Evolutionary conservation across 2,797 vertebrate genomes (phyloP).

Genomic region (Distichodus sexfasciatus): DNA sequence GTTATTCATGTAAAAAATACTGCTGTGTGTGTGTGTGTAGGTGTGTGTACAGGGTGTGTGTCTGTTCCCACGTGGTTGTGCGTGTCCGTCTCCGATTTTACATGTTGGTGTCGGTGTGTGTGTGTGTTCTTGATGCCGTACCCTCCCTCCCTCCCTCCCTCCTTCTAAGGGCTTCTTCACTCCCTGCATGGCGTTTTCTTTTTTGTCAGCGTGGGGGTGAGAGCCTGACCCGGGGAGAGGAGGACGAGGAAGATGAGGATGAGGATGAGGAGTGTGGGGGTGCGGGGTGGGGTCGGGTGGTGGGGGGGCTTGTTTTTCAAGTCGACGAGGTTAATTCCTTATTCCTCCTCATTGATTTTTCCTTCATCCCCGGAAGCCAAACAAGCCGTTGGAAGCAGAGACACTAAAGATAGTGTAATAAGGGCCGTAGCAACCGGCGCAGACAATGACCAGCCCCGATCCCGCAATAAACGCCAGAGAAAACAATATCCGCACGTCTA

Average conservation of each 20-base stretch:
- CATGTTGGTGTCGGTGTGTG: not conserved
- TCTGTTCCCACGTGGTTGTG: too few species aligned
- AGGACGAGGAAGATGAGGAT: not conserved
- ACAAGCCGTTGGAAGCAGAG: constrained; percentile 32
- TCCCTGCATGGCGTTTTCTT: constrained; percentile 26
- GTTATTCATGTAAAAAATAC: too few species aligned
- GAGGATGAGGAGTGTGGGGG: not conserved
- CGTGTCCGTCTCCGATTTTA: not conserved
- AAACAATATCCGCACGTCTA: constrained; percentile 40
- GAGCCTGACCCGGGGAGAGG: constrained; percentile 9
- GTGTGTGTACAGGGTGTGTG: too few species aligned
- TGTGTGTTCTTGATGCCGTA: not conserved
- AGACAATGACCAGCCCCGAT: constrained; percentile 55
- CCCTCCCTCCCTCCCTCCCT: constrained; percentile 31
- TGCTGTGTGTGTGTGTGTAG: constrained; percentile 1
- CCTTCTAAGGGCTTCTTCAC: constrained; percentile 47
- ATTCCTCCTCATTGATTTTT: constrained; percentile 48
- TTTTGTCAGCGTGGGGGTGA: constrained; percentile 42
- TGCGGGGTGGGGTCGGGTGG: too few species aligned
- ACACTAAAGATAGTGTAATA: constrained; percentile 46
- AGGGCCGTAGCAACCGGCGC: constrained; percentile 31
- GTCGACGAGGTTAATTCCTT: constrained; percentile 53
- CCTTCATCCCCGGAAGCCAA: constrained; percentile 27
- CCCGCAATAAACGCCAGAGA: constrained; percentile 50
- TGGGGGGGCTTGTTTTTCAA: constrained; percentile 68